phyloP scores from a whole-genome alignment of 2,888 invertebrate species.

The Amblyteles armatorius region DNA sequence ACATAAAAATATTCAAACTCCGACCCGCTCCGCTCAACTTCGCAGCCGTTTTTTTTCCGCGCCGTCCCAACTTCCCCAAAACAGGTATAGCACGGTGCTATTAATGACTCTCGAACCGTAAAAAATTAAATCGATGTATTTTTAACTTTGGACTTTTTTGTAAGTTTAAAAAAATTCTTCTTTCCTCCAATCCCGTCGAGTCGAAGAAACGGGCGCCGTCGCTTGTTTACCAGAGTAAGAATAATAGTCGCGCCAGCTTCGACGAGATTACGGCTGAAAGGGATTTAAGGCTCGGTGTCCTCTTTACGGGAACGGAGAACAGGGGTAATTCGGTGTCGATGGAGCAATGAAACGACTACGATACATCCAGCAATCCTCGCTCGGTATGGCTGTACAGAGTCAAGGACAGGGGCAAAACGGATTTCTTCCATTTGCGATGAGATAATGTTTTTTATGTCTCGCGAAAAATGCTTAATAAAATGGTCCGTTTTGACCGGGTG shows the following conservation, averaged over 20 bases:
- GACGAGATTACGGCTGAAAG: not conserved
- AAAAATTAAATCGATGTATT: no score
- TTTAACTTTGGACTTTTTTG: not conserved
- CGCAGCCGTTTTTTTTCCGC: not conserved
- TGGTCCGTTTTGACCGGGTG: not conserved
- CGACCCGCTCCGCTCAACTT: not conserved
- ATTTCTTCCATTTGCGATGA: not conserved
- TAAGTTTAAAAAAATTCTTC: not conserved
- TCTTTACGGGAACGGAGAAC: not conserved
- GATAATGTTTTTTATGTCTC: not conserved
- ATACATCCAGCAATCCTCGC: not conserved
- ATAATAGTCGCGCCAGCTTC: not conserved
- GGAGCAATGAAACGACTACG: not conserved
- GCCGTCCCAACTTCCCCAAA: no score
- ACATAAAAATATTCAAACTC: conserved; percentile 10
- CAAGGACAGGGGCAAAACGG: not conserved
- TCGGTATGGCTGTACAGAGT: not conserved
- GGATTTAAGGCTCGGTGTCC: conserved; percentile 16
- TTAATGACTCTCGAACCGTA: no score
- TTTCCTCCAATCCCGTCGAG: not conserved
- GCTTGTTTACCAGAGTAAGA: not conserved
- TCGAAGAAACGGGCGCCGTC: not conserved
- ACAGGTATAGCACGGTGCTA: no score
- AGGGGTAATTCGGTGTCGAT: conserved; percentile 20
- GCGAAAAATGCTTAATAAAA: not conserved